Base-by-base conservation (phyloP, 2,113 vertebrate genomes). In the Solea solea region DNA sequence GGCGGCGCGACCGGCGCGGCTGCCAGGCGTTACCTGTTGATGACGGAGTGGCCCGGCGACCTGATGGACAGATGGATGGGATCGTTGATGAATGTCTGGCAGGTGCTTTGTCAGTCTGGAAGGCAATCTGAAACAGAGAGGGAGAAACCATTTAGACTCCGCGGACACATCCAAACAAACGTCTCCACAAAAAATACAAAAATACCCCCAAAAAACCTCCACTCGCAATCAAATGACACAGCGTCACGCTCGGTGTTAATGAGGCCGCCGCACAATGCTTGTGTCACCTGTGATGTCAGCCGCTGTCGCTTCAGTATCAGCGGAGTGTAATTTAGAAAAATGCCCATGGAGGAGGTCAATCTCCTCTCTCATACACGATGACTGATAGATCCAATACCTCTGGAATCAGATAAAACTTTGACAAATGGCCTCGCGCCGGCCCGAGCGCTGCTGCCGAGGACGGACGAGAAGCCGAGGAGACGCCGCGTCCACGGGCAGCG, bases 331-430 rank as follows among this genome's bases (percentile, higher is more conserved):
- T 95, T 91, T 89, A 91, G 91, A 92, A 91, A 90, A 92, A 93
- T 93, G 87, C 86, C 90, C 87, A 75, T 89, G 81, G 88, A 93
- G 89, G 91, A 84, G 94, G 92, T 93, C 92, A 92, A 92, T 94
- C 90, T 93, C 92, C 93, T 92, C 84, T 90, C 94, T 96, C 94
- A 93, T 95, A 94, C 93, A 84, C 83, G 50, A 92, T 95, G 95
- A 96, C 95, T 95, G 96, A 97, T 96, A 95, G 95, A 96, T 94
- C 92, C 94, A 94, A 95, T 95, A 96, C 93, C 94, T 95, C 91
- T 91, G 90, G 92, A 96, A 98, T 98, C 96, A 97, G 95, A 98
- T 98, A 96, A 96, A 96, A 95, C 95, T 93, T 96, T 97, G 97
- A 98, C 95, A 93, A 97, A 97, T 97, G 93, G 88, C 92, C 95